A percentile compares a stretch with the other conserved stretches of the same genome.
Conservation (phyloP, 1,140 invertebrate genomes). For the Neodiprion pinetum region DNA sequence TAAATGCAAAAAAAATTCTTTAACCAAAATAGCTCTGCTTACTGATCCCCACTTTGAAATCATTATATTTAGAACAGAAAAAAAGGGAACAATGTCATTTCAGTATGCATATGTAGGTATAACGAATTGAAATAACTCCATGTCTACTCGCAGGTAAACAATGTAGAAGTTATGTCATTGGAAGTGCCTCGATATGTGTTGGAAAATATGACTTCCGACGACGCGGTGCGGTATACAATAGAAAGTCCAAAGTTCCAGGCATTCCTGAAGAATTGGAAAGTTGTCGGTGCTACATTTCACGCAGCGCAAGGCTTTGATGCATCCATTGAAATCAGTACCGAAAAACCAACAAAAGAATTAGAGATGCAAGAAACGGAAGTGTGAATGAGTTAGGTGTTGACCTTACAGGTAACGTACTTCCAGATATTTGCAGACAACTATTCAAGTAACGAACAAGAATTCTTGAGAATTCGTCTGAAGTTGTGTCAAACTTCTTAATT, state of each 20-base stretch:
- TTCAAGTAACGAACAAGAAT: too few species aligned
- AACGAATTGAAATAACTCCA: constrained; percentile 23
- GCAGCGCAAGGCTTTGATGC: constrained; percentile 38
- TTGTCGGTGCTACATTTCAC: constrained; percentile 36
- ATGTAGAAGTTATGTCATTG: constrained; percentile 59
- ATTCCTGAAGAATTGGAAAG: constrained; percentile 26
- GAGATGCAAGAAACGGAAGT: constrained; percentile 19
- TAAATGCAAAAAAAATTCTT: too few species aligned
- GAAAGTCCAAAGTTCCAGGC: constrained; percentile 40
- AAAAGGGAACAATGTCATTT: too few species aligned
- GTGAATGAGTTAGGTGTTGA: constrained; percentile 15
- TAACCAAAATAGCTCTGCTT: too few species aligned
- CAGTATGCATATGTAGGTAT: too few species aligned
- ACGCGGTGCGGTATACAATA: constrained; percentile 64
- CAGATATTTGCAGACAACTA: too few species aligned
- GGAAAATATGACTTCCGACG: constrained; percentile 62
- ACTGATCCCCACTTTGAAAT: too few species aligned
- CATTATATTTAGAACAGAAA: too few species aligned
- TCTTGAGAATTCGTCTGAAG: too few species aligned
- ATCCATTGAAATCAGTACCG: constrained; percentile 35
- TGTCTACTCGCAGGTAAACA: constrained; percentile 63
- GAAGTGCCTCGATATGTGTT: constrained; percentile 62
- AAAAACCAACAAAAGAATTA: constrained; percentile 27
- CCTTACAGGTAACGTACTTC: constrained; percentile 7
- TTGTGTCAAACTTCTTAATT: too few species aligned